Conservation (phyloP, 2,888 invertebrate genomes). For the Acanthosepion pharaonis region DNA sequence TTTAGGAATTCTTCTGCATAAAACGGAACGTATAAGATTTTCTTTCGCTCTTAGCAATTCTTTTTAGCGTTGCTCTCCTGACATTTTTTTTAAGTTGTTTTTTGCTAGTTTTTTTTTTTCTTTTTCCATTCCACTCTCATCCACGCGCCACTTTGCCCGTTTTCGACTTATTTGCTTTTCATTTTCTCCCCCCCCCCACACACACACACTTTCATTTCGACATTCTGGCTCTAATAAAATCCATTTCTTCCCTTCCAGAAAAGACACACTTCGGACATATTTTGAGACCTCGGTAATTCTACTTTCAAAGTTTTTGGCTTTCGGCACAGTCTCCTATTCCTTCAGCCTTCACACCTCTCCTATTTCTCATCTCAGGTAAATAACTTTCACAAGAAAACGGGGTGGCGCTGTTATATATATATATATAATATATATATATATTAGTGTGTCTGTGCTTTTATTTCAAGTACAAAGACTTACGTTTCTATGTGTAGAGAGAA, state of each 20-base stretch:
- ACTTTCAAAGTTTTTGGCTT: background rate
- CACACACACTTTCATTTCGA: background rate
- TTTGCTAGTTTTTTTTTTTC: background rate
- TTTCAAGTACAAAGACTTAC: too few species aligned
- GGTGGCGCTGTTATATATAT: background rate
- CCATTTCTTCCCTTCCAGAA: background rate
- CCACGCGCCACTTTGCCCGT: background rate
- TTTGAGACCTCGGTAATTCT: background rate
- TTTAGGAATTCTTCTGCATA: background rate
- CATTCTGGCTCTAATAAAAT: background rate
- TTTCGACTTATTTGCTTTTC: background rate
- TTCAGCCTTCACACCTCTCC: background rate
- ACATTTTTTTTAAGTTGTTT: background rate
- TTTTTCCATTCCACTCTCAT: background rate
- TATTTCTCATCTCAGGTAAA: background rate
- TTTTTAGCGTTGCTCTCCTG: background rate
- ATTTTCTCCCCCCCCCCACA: background rate
- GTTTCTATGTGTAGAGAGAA: too few species aligned
- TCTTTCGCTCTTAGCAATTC: background rate
- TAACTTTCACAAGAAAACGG: background rate
- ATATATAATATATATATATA: background rate
- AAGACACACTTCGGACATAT: slow-evolving; percentile 8
- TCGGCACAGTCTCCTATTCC: background rate
- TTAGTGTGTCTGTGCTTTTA: too few species aligned
- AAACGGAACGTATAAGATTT: background rate